phyloP scores from a whole-genome alignment of 2,888 invertebrate genomes.

The Ecliptopera silaceata region DNA sequence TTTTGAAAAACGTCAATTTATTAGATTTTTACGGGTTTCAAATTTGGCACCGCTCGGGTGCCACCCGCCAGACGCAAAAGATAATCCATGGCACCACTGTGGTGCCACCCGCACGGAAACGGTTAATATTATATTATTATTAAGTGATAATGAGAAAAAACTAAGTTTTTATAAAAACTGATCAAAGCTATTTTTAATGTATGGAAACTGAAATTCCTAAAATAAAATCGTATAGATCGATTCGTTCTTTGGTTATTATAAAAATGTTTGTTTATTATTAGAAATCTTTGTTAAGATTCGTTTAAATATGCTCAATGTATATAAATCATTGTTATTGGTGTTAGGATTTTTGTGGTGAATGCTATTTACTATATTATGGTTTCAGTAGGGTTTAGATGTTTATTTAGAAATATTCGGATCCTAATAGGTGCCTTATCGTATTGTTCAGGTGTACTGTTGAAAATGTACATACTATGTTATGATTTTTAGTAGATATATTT shows the following conservation, averaged over 20 bases:
- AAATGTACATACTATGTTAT: constrained; percentile 79
- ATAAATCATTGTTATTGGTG: constrained; percentile 58
- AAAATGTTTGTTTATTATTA: constrained; percentile 1
- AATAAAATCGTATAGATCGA: background rate
- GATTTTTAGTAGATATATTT: constrained; percentile 74
- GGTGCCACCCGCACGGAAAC: no score
- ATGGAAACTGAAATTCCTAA: no score
- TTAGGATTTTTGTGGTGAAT: constrained; percentile 61
- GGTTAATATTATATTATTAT: no score
- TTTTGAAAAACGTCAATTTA: no score
- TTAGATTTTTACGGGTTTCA: no score
- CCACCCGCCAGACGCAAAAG: no score
- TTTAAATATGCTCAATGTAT: constrained; percentile 71
- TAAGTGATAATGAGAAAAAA: no score
- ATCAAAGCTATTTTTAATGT: background rate
- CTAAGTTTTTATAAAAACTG: background rate
- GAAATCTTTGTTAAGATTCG: constrained; percentile 10
- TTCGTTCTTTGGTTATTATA: background rate
- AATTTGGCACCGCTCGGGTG: no score
- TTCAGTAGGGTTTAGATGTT: constrained; percentile 40
- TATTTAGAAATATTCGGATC: constrained; percentile 38
- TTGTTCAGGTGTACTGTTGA: constrained; percentile 76
- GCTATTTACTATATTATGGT: constrained; percentile 58
- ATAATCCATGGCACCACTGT: no score
- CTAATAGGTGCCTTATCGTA: constrained; percentile 73